A percentile compares a stretch with the other conserved stretches of the same genome.
phyloP scores from a whole-genome alignment of 2,113 vertebrate species.

The Mormyrus iriodes region DNA sequence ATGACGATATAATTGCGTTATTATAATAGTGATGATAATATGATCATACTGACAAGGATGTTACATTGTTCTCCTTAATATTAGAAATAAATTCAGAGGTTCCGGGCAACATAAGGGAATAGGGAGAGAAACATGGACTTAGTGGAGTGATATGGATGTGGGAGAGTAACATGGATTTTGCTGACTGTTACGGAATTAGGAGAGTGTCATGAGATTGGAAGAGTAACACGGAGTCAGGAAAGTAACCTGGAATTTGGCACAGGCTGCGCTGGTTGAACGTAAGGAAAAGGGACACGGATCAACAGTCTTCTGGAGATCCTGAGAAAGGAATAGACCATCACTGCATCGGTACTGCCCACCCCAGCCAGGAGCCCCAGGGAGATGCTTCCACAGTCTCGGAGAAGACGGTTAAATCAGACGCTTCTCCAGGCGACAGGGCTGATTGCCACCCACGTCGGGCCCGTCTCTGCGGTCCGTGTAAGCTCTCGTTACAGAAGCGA shows the following conservation, averaged over 20 bases:
- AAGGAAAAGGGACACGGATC: background rate
- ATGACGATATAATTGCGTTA: background rate
- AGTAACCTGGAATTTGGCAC: too few species aligned
- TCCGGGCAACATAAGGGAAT: background rate
- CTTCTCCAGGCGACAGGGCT: background rate
- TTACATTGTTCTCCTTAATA: background rate
- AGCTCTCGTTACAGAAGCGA: background rate
- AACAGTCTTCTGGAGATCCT: background rate
- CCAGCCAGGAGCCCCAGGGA: background rate
- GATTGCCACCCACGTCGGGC: background rate
- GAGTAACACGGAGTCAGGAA: too few species aligned
- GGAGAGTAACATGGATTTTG: too few species aligned
- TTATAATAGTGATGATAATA: background rate
- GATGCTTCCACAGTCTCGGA: background rate
- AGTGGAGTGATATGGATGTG: background rate
- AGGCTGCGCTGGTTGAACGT: background rate
- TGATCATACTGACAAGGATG: background rate
- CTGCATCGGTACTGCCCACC: background rate
- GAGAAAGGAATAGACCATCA: background rate
- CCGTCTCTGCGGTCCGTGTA: background rate
- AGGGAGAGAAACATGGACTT: background rate
- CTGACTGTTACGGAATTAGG: too few species aligned
- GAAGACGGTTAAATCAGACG: background rate
- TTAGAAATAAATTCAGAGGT: background rate
- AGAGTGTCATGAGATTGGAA: too few species aligned